These are phyloP conservation scores for Bombus huntii DNA, from an alignment of 1,140 invertebrate species.

Conservation along the genomic window DNA sequence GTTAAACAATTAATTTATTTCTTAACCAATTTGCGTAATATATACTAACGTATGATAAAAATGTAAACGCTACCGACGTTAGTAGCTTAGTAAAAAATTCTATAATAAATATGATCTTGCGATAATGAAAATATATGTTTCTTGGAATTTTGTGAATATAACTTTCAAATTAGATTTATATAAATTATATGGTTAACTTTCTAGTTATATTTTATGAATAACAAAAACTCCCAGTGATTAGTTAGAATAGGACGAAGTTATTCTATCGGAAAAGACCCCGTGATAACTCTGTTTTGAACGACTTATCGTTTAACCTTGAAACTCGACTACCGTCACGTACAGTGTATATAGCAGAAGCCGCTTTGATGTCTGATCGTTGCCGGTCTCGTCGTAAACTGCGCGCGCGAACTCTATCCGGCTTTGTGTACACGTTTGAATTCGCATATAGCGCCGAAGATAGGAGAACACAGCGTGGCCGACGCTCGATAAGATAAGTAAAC, in stretches of 20 bases:
- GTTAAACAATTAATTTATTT: background rate
- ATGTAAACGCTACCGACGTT: background rate
- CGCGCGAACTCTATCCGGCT: background rate
- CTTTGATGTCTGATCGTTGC: conserved; percentile 48
- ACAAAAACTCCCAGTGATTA: background rate
- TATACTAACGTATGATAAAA: background rate
- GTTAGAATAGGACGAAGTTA: background rate
- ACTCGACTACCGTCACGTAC: conserved; percentile 16
- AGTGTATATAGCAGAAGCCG: conserved; percentile 8
- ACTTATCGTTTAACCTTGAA: conserved; percentile 65
- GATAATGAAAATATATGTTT: background rate
- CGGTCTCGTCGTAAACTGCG: conserved; percentile 31
- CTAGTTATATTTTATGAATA: background rate
- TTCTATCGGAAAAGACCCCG: background rate
- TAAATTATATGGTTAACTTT: background rate
- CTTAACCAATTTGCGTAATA: background rate
- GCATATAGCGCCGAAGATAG: conserved; percentile 31
- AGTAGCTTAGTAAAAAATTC: background rate
- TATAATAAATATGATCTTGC: background rate
- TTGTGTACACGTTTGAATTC: conserved; percentile 15
- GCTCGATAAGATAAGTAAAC: conserved; percentile 57
- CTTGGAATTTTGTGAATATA: conserved; percentile 19
- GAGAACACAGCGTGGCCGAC: conserved; percentile 38
- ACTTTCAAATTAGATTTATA: background rate
- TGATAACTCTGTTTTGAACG: conserved; percentile 63